Evolutionary conservation across 2,113 vertebrate species (phyloP).

Genomic region (Rana temporaria): DNA sequence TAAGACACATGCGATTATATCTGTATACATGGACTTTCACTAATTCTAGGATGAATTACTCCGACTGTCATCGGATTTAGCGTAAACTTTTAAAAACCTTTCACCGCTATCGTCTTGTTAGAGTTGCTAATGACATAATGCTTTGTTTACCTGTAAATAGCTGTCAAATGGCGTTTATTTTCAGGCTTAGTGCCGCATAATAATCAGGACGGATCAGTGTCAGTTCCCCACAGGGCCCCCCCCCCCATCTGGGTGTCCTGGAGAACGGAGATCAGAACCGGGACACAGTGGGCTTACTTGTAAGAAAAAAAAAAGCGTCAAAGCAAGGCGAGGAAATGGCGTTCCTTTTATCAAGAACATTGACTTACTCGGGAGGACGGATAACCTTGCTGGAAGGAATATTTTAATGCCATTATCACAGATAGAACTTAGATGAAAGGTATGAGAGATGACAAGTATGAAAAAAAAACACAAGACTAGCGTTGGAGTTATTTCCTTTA

Average conservation of each 20-base stretch:
- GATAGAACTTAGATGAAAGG: slow-evolving; percentile 47
- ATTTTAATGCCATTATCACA: slow-evolving; percentile 50
- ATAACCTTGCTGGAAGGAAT: slow-evolving; percentile 54
- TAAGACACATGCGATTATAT: slow-evolving; percentile 11
- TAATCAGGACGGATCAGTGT: background rate
- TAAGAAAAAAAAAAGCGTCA: background rate
- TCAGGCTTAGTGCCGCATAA: background rate
- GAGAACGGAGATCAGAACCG: slow-evolving; percentile 11
- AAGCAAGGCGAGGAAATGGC: slow-evolving; percentile 12
- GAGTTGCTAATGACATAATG: background rate
- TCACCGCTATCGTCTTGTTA: background rate
- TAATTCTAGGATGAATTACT: background rate
- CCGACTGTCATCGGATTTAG: background rate
- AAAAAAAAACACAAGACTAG: slow-evolving; percentile 24
- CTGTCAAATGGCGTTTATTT: background rate
- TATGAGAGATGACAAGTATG: slow-evolving; percentile 43
- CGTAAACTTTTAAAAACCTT: background rate
- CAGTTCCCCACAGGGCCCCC: background rate
- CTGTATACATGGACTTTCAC: background rate
- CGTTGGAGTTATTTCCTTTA: slow-evolving; percentile 15
- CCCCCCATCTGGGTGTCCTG: background rate
- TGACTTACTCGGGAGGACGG: slow-evolving; percentile 38
- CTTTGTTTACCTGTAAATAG: background rate
- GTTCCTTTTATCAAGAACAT: slow-evolving; percentile 41
- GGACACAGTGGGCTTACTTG: slow-evolving; percentile 16